phyloP scores from a whole-genome alignment of 2,888 invertebrate genomes.

The Caenorhabditis sulstoni region DNA sequence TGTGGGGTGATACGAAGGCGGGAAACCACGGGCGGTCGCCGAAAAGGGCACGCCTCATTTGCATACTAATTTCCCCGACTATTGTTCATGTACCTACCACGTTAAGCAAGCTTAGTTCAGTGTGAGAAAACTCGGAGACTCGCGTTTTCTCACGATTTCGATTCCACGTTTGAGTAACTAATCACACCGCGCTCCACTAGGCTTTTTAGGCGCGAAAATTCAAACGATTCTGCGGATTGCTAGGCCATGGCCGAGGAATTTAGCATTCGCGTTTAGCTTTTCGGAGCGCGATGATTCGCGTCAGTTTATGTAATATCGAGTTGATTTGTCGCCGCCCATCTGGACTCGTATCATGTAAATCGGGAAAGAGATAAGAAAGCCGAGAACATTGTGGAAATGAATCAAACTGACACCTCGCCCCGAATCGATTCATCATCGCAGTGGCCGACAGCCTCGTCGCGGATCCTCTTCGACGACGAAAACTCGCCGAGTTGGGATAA shows the following conservation, averaged over 20 bases:
- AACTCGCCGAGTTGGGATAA: background rate
- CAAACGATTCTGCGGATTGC: too few relatives aligned
- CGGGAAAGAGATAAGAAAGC: conserved; percentile 2
- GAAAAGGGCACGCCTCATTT: conserved; percentile 8
- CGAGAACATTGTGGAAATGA: background rate
- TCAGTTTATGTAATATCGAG: too few relatives aligned
- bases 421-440: background rate
- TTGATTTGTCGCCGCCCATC: too few relatives aligned
- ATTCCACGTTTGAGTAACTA: too few relatives aligned
- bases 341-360: too few relatives aligned
- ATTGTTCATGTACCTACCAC: conserved; percentile 6
- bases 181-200: too few relatives aligned
- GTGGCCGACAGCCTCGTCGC: background rate
- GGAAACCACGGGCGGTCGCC: background rate
- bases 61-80: conserved; percentile 31
- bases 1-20: background rate
- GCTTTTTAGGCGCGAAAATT: too few relatives aligned
- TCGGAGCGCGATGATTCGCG: too few relatives aligned
- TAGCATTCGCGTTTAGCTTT: too few relatives aligned
- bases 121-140: background rate
- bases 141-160: too few relatives aligned
- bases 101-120: background rate
- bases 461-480: background rate
- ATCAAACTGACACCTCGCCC: conserved; percentile 3
- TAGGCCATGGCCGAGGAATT: too few relatives aligned